Base-by-base conservation (phyloP, 2,888 invertebrate genomes). In the Acrobasis consociella region DNA sequence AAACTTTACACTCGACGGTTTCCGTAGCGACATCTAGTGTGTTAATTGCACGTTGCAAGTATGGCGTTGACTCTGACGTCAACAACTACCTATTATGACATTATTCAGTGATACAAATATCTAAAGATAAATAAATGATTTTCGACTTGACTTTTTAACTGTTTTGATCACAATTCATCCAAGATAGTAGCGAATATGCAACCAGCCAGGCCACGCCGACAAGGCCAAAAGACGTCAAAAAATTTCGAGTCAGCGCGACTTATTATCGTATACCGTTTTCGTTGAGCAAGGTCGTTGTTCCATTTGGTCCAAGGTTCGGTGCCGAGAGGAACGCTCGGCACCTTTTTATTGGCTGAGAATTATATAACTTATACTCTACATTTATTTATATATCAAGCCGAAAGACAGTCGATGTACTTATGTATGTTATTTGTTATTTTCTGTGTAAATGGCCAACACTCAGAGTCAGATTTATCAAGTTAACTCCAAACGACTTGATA, bases 201-300 rank as follows among this genome's bases (percentile, higher is more conserved):
- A 39, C 10, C 46, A 16, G 22, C 17, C 13, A 5, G 31, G 7
- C 31, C 38, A 42, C 56, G 16, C 56, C 39, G 42, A 56, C 56
- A 9, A 31, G 39, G 39, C 55, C 55, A 39, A 55, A 55, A 55
- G 16, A 39, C 11, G 55, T 55, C 16, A 38, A 56, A 22, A 42
- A 46, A 13, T 42, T 22, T 56, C 1, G 1, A 22, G 46, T 46
- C 56, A 46, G 56, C n/a, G 56, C 13, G 13, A 56, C 9, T n/a
- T 15, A 53, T 37, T 38, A 56, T 52, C 60, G 53, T 52, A 31
- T 58, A 60, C 46, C 55, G 49, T 58, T 50, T 64, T 58, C 53
- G 50, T 38, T 50, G 59, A 59, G 59, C 56, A 42, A 17, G 56
- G 56, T 56, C 46, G 56, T 56, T 17, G 22, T 15, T 60, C 60